Evolutionary conservation across 37 sponge, comb jelly and placozoan species (phyloP), one percentile per base, ranked within the genome.

Genomic region (Halisarca cf. caerulea): DNA sequence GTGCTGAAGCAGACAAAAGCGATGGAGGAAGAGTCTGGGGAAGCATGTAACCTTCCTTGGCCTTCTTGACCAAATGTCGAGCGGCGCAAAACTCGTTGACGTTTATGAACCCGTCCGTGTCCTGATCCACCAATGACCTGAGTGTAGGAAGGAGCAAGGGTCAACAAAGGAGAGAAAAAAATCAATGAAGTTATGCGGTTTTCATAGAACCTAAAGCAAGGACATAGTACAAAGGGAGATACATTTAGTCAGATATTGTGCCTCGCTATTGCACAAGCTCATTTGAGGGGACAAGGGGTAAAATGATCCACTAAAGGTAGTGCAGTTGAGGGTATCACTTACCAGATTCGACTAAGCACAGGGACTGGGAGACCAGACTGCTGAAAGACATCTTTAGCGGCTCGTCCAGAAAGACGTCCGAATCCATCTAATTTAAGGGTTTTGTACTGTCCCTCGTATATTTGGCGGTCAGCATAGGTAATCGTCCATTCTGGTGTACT

Each of bases 331-430:
- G n/a, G n/a, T n/a, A 6, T 47, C 0, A 51, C 90, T 53, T 54
- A 90, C 92, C 92, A 92, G 83, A 92, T 88, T 27, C 85, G 86
- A 30, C 86, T 82, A 20, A 92, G 80, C 28, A 66, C 43, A 15
- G 25, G 62, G 2, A 61, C 33, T 27, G 89, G 72, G 34, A 92
- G 86, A 9, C 89, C 86, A 25, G 86, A 88, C 17, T 66, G 23
- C 0, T 78, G 42, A 54, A 92, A 86, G n/a, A 86, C 42, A 17
- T 62, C 53, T 28, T 78, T 85, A 27, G 85, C 92, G 38, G 88
- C 85, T 21, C 81, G 77, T 3, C 92, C 92, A 85, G 68, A 74
- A 21, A 74, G 24, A 4, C 24, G 8, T n/a, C 45, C 45, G 17
- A 24, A 0, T n/a, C 41, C 5, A 40, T 74, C 77, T n/a, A 74